Base-by-base conservation (phyloP, 2,888 invertebrate genomes). In the Nemotelus pantherinus region DNA sequence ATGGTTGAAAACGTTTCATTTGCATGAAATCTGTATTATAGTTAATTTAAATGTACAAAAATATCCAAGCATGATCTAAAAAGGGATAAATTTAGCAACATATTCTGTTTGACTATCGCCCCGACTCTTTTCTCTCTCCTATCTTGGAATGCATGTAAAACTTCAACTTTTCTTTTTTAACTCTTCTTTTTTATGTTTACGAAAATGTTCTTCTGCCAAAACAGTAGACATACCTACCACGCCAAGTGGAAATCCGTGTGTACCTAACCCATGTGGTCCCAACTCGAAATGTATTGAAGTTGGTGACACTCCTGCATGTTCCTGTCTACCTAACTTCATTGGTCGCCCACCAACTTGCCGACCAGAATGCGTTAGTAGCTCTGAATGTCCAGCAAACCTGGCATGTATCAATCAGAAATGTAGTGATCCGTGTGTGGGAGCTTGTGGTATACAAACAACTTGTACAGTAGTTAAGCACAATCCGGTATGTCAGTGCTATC, bases 261-360 rank as follows among this genome's bases (percentile, higher is more conserved):
- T 92, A 81, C 94, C 95, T 78, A 93, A 94, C 81, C 95, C 95
- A 41, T 96, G 95, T 86, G 95, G 95, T 80, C 92, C 93, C 76
- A 92, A 95, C 87, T 94, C 95, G 71, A 93, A 94, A 86, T 96
- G 96, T 88, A 90, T 92, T 80, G 90, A 92, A 79, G 90, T 93
- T 82, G 93, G 93, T 80, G 92, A 92, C 83, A 93, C 92, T 81
- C 92, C 94, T 80, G 94, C 93, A 81, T 95, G 95, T 85, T 94
- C 95, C 82, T 95, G 95, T 84, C 87, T 92, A 82, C 89, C 92
- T 58, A 92, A 93, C 83, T 95, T 93, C 85, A 89, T 94, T 78
- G 96, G 96, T 71, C 90, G 95, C 83, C 92, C 96, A 71, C 95
- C 95, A 55, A 94, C 94, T 85, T 96, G 95, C 85, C 91, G 95